phyloP scores from a whole-genome alignment of 2,888 invertebrate genomes.

The Cheilosia grossa region DNA sequence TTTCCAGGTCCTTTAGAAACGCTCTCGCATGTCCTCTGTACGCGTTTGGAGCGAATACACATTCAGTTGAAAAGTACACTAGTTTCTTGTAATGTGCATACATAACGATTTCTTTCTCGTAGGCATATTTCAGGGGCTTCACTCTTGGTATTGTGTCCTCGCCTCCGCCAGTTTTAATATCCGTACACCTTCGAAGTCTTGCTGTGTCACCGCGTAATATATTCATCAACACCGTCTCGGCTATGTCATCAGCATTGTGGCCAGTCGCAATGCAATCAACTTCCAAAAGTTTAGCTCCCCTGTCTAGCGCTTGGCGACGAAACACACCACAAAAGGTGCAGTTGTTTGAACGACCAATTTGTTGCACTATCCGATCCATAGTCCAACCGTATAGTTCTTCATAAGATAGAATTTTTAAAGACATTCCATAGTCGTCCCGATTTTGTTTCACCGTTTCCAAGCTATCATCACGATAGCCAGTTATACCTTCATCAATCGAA shows the following conservation, averaged over 20 bases:
- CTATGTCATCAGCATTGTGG: constrained; percentile 98
- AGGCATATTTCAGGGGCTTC: constrained; percentile 98
- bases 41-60: constrained; percentile 99
- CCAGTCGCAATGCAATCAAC: constrained; percentile 98
- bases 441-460: constrained; percentile 98
- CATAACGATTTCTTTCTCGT: constrained; percentile 99
- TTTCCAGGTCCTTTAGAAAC: constrained; percentile 97
- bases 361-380: constrained; percentile 98
- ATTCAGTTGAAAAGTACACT: constrained; percentile 99
- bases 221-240: constrained; percentile 99
- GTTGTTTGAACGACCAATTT: constrained; percentile 95
- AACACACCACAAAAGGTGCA: constrained; percentile 99
- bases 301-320: constrained; percentile 96
- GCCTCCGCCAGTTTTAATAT: constrained; percentile 90
- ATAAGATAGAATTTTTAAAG: constrained; percentile 97
- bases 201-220: constrained; percentile 98
- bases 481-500: constrained; percentile 99
- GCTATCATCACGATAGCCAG: constrained; percentile 97
- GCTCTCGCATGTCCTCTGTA: constrained; percentile 96
- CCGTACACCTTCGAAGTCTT: constrained; percentile 94
- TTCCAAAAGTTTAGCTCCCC: constrained; percentile 94
- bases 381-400: constrained; percentile 99
- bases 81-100: constrained; percentile 98
- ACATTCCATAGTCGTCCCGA: constrained; percentile 95
- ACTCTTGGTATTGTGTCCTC: constrained; percentile 95